Evolutionary conservation across 2,797 vertebrate genomes (phyloP), one percentile per base, ranked within the genome.

Genomic region (Takifugu rubripes): DNA sequence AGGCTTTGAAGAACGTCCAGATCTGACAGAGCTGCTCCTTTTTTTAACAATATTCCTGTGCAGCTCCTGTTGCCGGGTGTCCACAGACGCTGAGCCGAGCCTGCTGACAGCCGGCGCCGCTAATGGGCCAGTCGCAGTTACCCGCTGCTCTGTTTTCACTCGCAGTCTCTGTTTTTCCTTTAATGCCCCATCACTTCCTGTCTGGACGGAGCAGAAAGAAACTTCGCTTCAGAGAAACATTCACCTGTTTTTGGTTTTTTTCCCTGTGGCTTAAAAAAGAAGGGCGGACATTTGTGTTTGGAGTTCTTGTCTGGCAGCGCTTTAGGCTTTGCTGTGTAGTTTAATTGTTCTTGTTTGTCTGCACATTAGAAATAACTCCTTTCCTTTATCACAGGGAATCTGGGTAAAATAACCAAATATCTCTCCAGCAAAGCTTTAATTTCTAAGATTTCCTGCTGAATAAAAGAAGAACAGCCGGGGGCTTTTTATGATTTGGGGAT

Each of bases 11-110:
- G 69, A 65, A 63, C 74, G 77, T 84, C 79, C 81, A 77, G 63
- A 80, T 81, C 81, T 84, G 88, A 84, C 86, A 84, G 83, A 17
- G 61, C 68, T 63, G 79, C 70, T 83, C 58, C 67, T 74, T 72
- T 83, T 86, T 40, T 40, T 40, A 86, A 86, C 86, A 77, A 84
- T 55, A 82, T 69, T 81, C 66, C 68, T 60, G 56, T 31, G 29
- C 66, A 72, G 44, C 61, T 42, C 43, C 66, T 49, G 61, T 58
- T 68, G 68, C 62, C 69, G 56, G 51, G 59, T 47, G 71, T 77
- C 77, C 64, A 29, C 78, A 21, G 21, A 3, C 27, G 27, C 27
- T 29, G 27, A 80, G 74, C 79, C 69, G 76, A 84, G 79, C 55
- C 43, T 17, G 57, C 79, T 79, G 82, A 84, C 82, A 79, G 57